phyloP scores from a whole-genome alignment of 2,888 invertebrate genomes.

The Halocaridina rubra region DNA sequence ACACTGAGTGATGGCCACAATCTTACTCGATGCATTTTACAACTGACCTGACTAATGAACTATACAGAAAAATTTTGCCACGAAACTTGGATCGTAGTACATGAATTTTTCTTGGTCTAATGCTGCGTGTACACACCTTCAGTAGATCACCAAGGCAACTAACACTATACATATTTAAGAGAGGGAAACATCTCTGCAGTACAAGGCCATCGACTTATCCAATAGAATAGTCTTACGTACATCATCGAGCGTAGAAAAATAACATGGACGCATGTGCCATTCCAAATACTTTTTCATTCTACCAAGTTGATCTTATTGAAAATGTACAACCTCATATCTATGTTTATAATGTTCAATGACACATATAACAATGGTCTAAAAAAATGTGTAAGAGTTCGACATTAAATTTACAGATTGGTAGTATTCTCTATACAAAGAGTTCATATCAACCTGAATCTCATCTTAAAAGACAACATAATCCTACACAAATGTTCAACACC shows the following conservation, averaged over 20 bases:
- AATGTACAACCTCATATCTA: neutral
- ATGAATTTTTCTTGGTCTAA: too few relatives aligned
- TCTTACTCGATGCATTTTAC: slow-evolving; percentile 17
- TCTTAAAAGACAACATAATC: too few relatives aligned
- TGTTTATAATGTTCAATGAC: neutral
- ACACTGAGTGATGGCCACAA: slow-evolving; percentile 18
- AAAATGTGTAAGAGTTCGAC: neutral
- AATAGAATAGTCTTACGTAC: neutral
- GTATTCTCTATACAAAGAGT: too few relatives aligned
- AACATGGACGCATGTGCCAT: slow-evolving; percentile 9
- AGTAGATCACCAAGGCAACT: slow-evolving; percentile 10
- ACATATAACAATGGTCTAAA: neutral
- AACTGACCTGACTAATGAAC: neutral
- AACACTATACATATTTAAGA: neutral
- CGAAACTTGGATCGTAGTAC: too few relatives aligned
- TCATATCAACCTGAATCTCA: too few relatives aligned
- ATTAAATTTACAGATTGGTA: neutral
- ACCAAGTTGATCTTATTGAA: neutral
- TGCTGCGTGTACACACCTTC: slow-evolving; percentile 18
- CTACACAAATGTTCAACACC: too few relatives aligned
- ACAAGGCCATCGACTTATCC: neutral
- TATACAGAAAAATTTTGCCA: neutral
- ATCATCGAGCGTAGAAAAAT: neutral
- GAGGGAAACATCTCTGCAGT: neutral
- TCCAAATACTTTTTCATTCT: neutral